phyloP scores from a whole-genome alignment of 2,113 vertebrate genomes.

The Xenus cinereus region DNA sequence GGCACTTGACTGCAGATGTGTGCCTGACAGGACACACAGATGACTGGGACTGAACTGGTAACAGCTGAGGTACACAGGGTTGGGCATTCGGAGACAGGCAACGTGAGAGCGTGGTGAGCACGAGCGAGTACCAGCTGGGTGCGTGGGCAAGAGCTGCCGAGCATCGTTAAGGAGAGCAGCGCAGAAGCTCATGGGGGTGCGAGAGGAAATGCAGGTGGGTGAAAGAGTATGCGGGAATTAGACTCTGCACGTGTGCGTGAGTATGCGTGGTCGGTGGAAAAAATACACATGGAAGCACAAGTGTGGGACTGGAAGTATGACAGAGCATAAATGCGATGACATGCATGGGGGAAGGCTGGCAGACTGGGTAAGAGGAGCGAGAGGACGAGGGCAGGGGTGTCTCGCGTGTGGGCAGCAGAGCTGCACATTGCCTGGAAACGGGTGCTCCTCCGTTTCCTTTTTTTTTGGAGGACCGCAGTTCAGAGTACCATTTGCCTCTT shows the following conservation, averaged over 20 bases:
- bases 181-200: neutral
- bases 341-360: neutral
- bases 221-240: neutral
- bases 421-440: neutral
- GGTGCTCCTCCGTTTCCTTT: neutral
- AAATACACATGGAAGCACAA: fast-evolving
- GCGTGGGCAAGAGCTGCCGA: neutral
- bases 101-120: neutral
- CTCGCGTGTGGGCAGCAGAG: neutral
- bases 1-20: neutral
- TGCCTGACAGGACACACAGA: neutral
- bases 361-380: neutral
- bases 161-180: fast-evolving
- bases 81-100: neutral
- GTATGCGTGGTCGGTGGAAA: neutral
- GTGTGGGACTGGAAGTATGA: neutral
- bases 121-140: fast-evolving
- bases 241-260: fast-evolving
- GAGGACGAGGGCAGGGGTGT: neutral
- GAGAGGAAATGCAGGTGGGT: neutral
- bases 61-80: neutral
- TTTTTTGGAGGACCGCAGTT: neutral
- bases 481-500: neutral
- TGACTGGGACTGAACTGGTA: neutral
- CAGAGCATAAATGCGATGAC: fast-evolving